Conservation (phyloP, 2,888 invertebrate species). For the Oscheius sp. region DNA sequence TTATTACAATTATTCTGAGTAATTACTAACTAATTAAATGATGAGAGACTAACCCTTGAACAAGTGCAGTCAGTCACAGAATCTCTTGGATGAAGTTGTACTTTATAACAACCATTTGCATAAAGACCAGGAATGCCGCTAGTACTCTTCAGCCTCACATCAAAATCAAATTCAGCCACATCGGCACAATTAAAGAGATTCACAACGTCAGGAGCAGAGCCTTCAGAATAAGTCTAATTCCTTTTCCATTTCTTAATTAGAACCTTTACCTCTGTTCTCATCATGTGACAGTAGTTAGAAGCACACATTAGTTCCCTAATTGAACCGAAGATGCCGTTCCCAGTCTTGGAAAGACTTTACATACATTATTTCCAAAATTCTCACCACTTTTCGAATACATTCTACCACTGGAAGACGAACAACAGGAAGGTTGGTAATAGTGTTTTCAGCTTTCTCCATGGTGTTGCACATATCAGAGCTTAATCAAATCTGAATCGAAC, state of each 20-base stretch:
- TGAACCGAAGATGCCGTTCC: conserved; percentile 42
- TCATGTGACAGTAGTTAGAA: conserved; percentile 60
- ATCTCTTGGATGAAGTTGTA: conserved; percentile 46
- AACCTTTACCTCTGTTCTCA: conserved; percentile 53
- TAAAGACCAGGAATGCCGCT: conserved; percentile 49
- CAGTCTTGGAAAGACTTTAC: conserved; percentile 25
- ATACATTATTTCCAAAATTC: not conserved
- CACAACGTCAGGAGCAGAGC: conserved; percentile 34
- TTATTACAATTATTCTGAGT: conserved; percentile 53
- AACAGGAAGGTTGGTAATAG: conserved; percentile 39
- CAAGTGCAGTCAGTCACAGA: conserved; percentile 55
- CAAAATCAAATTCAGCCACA: conserved; percentile 51
- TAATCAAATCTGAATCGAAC: not conserved
- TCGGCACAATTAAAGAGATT: conserved; percentile 51
- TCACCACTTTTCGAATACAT: conserved; percentile 42
- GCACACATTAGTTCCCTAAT: conserved; percentile 42
- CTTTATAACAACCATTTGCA: conserved; percentile 56
- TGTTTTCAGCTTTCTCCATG: conserved; percentile 43
- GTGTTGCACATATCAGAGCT: conserved; percentile 33
- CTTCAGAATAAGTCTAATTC: conserved; percentile 35
- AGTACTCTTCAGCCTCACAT: conserved; percentile 43
- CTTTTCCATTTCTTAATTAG: not conserved
- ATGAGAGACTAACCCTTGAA: conserved; percentile 31
- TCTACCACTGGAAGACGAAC: conserved; percentile 44
- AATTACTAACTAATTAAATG: not conserved